Evolutionary conservation across 1,140 invertebrate genomes (phyloP).

Genomic region (Brachionus manjavacas): DNA sequence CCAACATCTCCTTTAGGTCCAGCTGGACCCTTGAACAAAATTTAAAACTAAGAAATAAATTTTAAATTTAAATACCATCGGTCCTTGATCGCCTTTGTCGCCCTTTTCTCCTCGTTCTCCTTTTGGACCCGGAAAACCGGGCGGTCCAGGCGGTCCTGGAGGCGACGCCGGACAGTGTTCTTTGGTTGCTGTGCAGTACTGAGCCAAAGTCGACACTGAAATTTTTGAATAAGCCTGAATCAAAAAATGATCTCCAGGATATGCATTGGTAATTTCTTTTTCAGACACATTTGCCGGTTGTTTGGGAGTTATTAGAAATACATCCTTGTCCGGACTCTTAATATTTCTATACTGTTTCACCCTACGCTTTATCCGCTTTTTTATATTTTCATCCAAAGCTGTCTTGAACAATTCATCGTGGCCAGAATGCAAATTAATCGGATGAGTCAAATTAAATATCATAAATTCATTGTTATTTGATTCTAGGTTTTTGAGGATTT

Average conservation of each 20-base stretch:
- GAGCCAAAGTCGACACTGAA: conserved; percentile 29
- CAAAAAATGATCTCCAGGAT: conserved; percentile 37
- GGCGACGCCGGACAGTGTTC: conserved; percentile 25
- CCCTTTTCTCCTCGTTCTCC: conserved; percentile 37
- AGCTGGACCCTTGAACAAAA: not conserved
- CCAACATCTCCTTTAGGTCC: conserved; percentile 22
- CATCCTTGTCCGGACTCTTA: not conserved
- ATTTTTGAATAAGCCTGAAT: conserved; percentile 40
- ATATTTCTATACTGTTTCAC: not conserved
- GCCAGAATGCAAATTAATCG: not conserved
- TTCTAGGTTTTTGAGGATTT: not conserved
- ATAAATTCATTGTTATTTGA: not conserved
- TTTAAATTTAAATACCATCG: not conserved
- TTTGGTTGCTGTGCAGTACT: conserved; percentile 32
- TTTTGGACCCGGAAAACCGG: conserved; percentile 37
- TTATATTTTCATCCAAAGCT: not conserved
- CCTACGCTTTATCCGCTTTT: not conserved
- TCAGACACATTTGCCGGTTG: not conserved
- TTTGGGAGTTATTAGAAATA: conserved; percentile 20
- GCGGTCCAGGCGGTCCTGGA: not conserved
- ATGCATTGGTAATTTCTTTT: not conserved
- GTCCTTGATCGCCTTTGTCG: not conserved
- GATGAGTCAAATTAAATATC: conserved; percentile 2
- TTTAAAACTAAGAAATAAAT: not conserved
- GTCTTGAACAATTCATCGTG: not conserved